Percentiles rank a stretch among this genome's conserved stretches.
phyloP scores from a whole-genome alignment of 2,888 invertebrate species.

The Ptycholaimellus sp. region DNA sequence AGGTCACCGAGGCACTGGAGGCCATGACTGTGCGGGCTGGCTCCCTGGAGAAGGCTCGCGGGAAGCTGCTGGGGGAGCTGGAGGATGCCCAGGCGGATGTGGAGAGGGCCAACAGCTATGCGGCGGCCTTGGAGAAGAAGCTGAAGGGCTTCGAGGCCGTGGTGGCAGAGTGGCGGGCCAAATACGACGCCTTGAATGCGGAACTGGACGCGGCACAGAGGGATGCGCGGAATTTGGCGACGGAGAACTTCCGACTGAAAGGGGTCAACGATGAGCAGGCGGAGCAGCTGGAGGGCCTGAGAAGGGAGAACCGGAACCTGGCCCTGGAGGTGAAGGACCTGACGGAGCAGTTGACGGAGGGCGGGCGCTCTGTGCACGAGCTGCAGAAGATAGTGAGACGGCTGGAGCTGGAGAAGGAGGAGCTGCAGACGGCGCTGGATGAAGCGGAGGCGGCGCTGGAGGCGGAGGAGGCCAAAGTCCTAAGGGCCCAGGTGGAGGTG shows the following conservation, averaged over 20 bases:
- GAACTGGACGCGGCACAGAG: slow-evolving; percentile 96
- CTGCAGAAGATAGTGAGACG: slow-evolving; percentile 96
- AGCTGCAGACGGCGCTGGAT: slow-evolving; percentile 42
- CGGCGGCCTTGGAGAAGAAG: slow-evolving; percentile 71
- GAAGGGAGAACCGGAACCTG: slow-evolving; percentile 98
- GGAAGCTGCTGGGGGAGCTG: slow-evolving; percentile 79
- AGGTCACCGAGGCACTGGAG: slow-evolving; percentile 89
- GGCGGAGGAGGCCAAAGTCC: slow-evolving; percentile 56
- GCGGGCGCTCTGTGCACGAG: slow-evolving; percentile 96
- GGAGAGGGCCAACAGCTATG: slow-evolving; percentile 19
- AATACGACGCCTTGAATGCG: slow-evolving; percentile 78
- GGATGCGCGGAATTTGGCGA: slow-evolving; percentile 97
- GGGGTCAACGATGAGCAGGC: slow-evolving; percentile 28
- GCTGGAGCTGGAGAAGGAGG: slow-evolving; percentile 96
- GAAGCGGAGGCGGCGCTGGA: slow-evolving; percentile 97
- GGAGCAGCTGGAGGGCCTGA: slow-evolving; percentile 41
- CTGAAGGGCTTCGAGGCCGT: slow-evolving; percentile 99
- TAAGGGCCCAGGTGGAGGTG: slow-evolving; percentile 86
- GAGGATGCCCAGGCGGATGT: slow-evolving; percentile 48
- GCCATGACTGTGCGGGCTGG: slow-evolving; percentile 90
- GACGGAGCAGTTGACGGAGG: slow-evolving; percentile 95
- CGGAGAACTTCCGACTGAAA: slow-evolving; percentile 95
- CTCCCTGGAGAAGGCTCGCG: slow-evolving; percentile 89
- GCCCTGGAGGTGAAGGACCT: slow-evolving; percentile 94
- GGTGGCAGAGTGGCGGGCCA: slow-evolving; percentile 98